Percentiles rank a stretch among this genome's conserved stretches.
These are phyloP conservation scores for Bombus impatiens DNA, from an alignment of 1,140 invertebrate genomes.

Conservation along the genomic window DNA sequence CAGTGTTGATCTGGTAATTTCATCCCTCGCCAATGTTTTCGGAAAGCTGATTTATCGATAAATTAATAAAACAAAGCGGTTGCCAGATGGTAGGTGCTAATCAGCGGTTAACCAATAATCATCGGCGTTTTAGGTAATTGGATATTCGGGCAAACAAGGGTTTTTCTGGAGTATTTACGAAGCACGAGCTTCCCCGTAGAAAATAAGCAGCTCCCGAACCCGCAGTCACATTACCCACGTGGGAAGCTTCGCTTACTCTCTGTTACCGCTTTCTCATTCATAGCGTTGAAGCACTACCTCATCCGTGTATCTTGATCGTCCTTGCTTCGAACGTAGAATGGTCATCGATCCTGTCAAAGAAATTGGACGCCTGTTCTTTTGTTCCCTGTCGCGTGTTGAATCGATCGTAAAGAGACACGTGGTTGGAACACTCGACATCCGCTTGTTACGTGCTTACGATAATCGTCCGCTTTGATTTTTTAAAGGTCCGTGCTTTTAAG, in stretches of 20 bases:
- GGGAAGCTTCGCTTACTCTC: conserved; percentile 70
- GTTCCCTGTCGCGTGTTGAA: neutral
- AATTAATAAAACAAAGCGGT: too few relatives aligned
- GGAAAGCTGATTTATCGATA: too few relatives aligned
- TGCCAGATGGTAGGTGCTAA: conserved; percentile 44
- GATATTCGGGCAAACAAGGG: conserved; percentile 67
- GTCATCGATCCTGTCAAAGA: conserved; percentile 43
- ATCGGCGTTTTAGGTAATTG: conserved; percentile 57
- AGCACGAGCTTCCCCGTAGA: conserved; percentile 53
- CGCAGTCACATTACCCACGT: conserved; percentile 81
- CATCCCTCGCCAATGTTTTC: too few relatives aligned
- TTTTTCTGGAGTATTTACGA: conserved; percentile 64
- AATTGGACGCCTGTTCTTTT: conserved; percentile 16
- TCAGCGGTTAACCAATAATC: conserved; percentile 65
- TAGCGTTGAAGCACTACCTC: conserved; percentile 13
- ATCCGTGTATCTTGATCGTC: conserved; percentile 32
- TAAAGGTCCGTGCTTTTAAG: too few relatives aligned
- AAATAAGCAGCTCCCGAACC: conserved; percentile 62
- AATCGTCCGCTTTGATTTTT: too few relatives aligned
- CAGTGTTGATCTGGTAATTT: too few relatives aligned
- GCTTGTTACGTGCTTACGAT: too few relatives aligned
- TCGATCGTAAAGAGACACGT: conserved; percentile 14
- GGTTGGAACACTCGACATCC: neutral
- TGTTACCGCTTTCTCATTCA: conserved; percentile 56
- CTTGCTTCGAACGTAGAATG: conserved; percentile 31